Evolutionary conservation across 2,797 vertebrate genomes (phyloP).

Genomic region (Etheostoma perlongum): DNA sequence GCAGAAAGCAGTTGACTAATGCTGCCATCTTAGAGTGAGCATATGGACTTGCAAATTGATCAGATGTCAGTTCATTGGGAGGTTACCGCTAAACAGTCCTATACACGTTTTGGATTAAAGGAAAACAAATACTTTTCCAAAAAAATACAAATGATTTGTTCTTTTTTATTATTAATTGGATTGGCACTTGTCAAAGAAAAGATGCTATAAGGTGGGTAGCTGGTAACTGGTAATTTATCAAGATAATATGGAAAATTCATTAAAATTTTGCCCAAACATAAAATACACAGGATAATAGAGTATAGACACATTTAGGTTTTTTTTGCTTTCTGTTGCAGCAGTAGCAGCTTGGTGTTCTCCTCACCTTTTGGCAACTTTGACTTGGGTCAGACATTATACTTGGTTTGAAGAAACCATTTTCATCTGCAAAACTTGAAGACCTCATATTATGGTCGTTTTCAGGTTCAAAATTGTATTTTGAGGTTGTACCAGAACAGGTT

Average conservation of each 20-base stretch:
- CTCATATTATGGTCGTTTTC: too few relatives aligned
- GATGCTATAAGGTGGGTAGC: too few relatives aligned
- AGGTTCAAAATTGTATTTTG: too few relatives aligned
- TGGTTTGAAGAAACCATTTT: background rate
- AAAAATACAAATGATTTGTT: background rate
- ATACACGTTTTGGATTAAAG: background rate
- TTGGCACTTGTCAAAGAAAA: background rate
- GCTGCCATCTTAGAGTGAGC: conserved; percentile 10
- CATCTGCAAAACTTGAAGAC: background rate
- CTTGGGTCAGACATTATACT: conserved; percentile 4
- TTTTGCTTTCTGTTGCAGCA: conserved; percentile 14
- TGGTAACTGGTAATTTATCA: background rate
- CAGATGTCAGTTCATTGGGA: conserved; percentile 22
- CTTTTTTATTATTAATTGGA: background rate
- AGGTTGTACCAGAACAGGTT: too few relatives aligned
- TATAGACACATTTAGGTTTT: background rate
- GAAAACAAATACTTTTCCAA: too few relatives aligned
- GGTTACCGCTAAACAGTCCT: background rate
- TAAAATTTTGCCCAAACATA: background rate
- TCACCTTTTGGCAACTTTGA: background rate
- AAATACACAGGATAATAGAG: background rate
- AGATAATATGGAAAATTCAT: background rate
- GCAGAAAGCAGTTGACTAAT: conserved; percentile 10
- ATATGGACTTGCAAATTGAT: conserved; percentile 31
- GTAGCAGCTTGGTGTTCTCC: conserved; percentile 5